These are phyloP conservation scores for Baronia brevicornis DNA, from an alignment of 2,888 invertebrate genomes.

Conservation along the genomic window DNA sequence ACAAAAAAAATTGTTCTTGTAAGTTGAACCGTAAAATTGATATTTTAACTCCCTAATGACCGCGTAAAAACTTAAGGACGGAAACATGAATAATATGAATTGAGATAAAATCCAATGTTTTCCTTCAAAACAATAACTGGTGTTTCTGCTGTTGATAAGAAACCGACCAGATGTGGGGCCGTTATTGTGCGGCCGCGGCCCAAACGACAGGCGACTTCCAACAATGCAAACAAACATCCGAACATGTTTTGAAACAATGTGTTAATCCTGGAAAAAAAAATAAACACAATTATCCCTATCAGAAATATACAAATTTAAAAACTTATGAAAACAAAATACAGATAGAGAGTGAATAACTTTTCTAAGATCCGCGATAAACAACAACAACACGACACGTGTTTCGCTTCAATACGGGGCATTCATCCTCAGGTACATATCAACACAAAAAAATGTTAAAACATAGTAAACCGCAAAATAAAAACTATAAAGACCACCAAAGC, in stretches of 20 bases:
- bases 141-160: constrained; percentile 57
- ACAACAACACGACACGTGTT: too few species aligned
- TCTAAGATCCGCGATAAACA: too few species aligned
- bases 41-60: constrained; percentile 33
- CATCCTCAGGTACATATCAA: too few species aligned
- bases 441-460: too few species aligned
- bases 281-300: background rate
- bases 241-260: background rate
- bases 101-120: constrained; percentile 52
- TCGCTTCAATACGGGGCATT: too few species aligned
- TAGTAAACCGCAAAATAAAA: too few species aligned
- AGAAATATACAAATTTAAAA: too few species aligned
- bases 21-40: constrained; percentile 30
- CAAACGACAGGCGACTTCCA: constrained; percentile 23
- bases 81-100: constrained; percentile 47
- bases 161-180: constrained; percentile 54
- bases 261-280: constrained; percentile 4
- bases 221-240: constrained; percentile 8
- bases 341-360: too few species aligned
- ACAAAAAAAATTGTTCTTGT: constrained; percentile 23
- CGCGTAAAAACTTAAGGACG: constrained; percentile 48
- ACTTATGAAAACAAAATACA: too few species aligned
- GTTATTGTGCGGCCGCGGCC: constrained; percentile 24
- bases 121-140: constrained; percentile 58
- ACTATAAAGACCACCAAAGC: too few species aligned